Evolutionary conservation across 2,888 invertebrate genomes (phyloP).

Genomic region (Hirtodrosophila duncani): DNA sequence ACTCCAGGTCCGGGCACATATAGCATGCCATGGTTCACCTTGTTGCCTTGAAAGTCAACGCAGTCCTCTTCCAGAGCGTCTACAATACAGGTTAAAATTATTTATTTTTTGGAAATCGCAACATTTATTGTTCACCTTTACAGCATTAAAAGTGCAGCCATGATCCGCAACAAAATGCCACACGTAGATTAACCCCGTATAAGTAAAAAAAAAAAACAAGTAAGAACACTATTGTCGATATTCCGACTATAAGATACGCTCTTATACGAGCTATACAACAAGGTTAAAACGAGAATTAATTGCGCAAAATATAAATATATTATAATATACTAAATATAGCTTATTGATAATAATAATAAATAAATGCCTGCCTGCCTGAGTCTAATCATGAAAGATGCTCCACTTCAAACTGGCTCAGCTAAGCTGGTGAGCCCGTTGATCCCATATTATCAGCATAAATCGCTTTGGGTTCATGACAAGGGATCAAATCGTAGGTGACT

Average conservation of each 20-base stretch:
- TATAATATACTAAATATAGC: not conserved
- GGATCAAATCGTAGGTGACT: conserved; percentile 3
- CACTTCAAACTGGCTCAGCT: conserved; percentile 34
- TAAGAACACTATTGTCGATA: not conserved
- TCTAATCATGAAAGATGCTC: too few relatives aligned
- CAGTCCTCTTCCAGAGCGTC: conserved; percentile 85
- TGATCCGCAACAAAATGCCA: too few relatives aligned
- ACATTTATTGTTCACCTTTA: too few relatives aligned
- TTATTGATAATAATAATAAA: not conserved
- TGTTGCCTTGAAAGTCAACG: conserved; percentile 89
- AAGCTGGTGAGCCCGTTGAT: conserved; percentile 15
- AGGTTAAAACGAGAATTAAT: not conserved
- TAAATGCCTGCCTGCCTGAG: too few relatives aligned
- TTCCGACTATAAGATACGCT: too few relatives aligned
- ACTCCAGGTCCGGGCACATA: conserved; percentile 92
- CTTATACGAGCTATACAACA: not conserved
- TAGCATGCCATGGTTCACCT: conserved; percentile 86
- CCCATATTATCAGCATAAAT: conserved; percentile 23
- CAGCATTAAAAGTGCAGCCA: too few relatives aligned
- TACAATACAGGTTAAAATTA: conserved; percentile 26
- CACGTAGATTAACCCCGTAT: too few relatives aligned
- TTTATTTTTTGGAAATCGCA: not conserved
- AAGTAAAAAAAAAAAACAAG: not conserved
- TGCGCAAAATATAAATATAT: not conserved
- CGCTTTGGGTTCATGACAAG: conserved; percentile 6